Conservation (phyloP, 1,140 invertebrate genomes). For the Drosophila virilis region DNA sequence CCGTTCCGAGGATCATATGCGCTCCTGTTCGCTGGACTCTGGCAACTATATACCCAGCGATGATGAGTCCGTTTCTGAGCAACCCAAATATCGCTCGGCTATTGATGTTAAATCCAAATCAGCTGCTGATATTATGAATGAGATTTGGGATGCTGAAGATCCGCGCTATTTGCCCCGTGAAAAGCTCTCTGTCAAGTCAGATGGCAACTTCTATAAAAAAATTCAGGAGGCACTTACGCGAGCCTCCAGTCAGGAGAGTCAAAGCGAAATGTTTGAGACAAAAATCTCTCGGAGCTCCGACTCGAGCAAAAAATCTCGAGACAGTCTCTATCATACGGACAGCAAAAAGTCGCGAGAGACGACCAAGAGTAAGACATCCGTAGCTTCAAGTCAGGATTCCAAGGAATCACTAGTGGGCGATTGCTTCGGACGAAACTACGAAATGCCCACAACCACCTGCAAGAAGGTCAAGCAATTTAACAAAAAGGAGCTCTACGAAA, state of each 20-base stretch:
- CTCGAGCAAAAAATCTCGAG: constrained; percentile 87
- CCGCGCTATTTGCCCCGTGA: constrained; percentile 88
- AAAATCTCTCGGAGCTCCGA: constrained; percentile 88
- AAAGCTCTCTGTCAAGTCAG: constrained; percentile 88
- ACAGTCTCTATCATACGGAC: constrained; percentile 87
- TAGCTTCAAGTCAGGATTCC: constrained; percentile 88
- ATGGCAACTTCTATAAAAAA: constrained; percentile 88
- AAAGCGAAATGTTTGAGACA: constrained; percentile 88
- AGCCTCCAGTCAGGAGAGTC: constrained; percentile 88
- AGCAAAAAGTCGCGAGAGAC: constrained; percentile 87
- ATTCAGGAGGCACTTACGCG: constrained; percentile 87
- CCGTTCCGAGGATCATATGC: constrained; percentile 84
- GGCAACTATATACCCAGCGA: constrained; percentile 89
- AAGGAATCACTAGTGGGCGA: constrained; percentile 84
- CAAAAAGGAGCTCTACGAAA: constrained; percentile 82
- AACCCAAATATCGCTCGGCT: constrained; percentile 82
- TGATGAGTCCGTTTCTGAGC: constrained; percentile 87
- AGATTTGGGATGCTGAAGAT: constrained; percentile 89
- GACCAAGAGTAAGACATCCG: constrained; percentile 86
- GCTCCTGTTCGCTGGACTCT: constrained; percentile 89
- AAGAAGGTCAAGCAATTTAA: constrained; percentile 80
- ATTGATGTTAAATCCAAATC: constrained; percentile 86
- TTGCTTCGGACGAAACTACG: constrained; percentile 79
- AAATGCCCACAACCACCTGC: constrained; percentile 83
- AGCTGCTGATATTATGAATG: constrained; percentile 85